These are phyloP conservation scores for Leptonema lineaticorne DNA, from an alignment of 1,140 invertebrate genomes.

Conservation along the genomic window DNA sequence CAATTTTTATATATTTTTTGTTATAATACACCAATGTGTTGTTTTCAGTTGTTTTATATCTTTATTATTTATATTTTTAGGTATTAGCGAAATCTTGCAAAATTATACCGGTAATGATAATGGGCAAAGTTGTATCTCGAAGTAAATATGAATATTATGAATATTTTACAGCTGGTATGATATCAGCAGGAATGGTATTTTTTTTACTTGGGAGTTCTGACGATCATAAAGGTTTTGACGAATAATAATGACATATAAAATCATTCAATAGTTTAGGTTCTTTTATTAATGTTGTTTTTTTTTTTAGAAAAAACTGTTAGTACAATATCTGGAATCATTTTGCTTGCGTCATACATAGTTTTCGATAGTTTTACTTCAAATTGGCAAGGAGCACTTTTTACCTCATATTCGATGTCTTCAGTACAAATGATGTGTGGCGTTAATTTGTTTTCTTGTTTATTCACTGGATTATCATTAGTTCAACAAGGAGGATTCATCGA, in stretches of 20 bases:
- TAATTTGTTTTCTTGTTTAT: conserved; percentile 91
- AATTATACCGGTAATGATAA: conserved; percentile 97
- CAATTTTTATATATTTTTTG: not conserved
- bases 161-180: conserved; percentile 86
- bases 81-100: conserved; percentile 93
- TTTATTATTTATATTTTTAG: conserved; percentile 50
- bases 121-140: conserved; percentile 91
- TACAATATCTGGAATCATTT: conserved; percentile 83
- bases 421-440: conserved; percentile 98
- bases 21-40: not conserved
- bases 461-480: conserved; percentile 84
- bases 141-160: conserved; percentile 91
- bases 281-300: conserved; percentile 18
- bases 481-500: conserved; percentile 82
- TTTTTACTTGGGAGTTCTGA: conserved; percentile 78
- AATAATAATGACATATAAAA: too few relatives aligned
- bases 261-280: not conserved
- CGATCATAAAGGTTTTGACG: conserved; percentile 56
- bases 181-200: conserved; percentile 90
- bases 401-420: conserved; percentile 76
- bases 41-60: conserved; percentile 13
- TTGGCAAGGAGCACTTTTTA: conserved; percentile 94
- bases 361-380: conserved; percentile 99
- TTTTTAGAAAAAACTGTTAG: conserved; percentile 60
- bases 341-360: conserved; percentile 87